Conservation (phyloP, 2,797 vertebrate genomes). For the Florisuga fusca region DNA sequence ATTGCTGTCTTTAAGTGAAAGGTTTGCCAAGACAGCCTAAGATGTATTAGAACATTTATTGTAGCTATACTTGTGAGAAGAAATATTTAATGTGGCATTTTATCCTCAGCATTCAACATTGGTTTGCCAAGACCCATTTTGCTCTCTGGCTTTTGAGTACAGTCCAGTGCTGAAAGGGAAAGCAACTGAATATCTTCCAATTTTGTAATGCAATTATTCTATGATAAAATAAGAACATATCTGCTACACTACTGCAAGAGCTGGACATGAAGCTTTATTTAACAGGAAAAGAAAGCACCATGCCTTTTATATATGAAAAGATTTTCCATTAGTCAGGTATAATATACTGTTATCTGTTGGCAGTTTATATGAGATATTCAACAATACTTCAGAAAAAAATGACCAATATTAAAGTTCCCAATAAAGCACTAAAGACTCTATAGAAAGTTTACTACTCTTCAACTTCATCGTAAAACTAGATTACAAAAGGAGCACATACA, state of each 20-base stretch:
- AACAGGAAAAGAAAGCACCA: background rate
- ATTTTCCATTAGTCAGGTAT: background rate
- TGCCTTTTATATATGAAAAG: background rate
- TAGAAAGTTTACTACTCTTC: background rate
- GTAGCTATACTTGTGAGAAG: background rate
- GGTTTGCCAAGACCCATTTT: background rate
- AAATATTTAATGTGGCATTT: background rate
- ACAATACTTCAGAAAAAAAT: background rate
- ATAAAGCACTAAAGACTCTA: background rate
- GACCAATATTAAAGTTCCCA: background rate
- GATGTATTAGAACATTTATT: background rate
- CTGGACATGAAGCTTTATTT: background rate
- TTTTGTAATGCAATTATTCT: background rate
- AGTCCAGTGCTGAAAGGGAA: background rate
- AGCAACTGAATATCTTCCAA: background rate
- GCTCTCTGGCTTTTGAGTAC: background rate
- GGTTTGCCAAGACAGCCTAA: background rate
- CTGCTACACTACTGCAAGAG: background rate
- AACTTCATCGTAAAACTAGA: background rate
- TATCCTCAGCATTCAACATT: rapidly evolving
- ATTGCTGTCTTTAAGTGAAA: background rate
- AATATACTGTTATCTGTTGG: background rate
- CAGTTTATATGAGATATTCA: background rate
- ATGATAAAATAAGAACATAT: background rate
- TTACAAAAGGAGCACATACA: background rate